Base-by-base conservation (phyloP, 2,113 vertebrate species). In the Trematomus loennbergii region DNA sequence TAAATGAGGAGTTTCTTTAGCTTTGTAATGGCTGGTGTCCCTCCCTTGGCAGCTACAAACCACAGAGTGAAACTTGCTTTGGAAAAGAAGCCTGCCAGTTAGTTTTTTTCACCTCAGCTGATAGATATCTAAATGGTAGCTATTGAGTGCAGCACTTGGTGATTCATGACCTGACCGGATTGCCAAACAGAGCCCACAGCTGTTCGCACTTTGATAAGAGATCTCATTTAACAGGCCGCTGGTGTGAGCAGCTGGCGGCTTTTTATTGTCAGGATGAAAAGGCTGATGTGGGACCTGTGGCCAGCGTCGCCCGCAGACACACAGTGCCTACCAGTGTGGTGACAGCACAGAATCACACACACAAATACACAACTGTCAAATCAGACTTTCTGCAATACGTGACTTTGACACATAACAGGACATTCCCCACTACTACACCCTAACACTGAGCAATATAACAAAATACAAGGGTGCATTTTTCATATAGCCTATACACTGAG, bases 181-280 rank as follows among this genome's bases (percentile, higher is more conserved):
- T 76, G 78, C 78, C 80, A 79, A 84, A 79, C 72, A 50, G 40
- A 68, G 68, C 60, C 59, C 72, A 49, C 84, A 86, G 88, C 88
- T 88, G 88, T 48, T 86, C 43, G 12, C 49, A 68, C 81, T 82
- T 86, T 82, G 83, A 90, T 88, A 88, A 80, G 81, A 78, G 75
- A 82, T 84, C 81, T 82, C 78, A 75, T 84, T 88, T 80, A 90
- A 72, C 83, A 77, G 63, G 88, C 55, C 53, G 48, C 57, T 18
- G 71, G 77, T 53, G 73, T 15, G 20, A 83, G 83, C 88, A 88
- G 83, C 86, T 84, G 88, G 79, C 22, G 50, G 57, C 74, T 75
- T 61, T 72, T 81, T 65, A 75, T 65, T 72, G 79, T 83, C 59
- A 8, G 36, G 72, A 87, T 84, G 79, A 86, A 81, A 74, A 83